These are phyloP conservation scores for Anthoptus insignis DNA, from an alignment of 2,888 invertebrate genomes.

Conservation along the genomic window DNA sequence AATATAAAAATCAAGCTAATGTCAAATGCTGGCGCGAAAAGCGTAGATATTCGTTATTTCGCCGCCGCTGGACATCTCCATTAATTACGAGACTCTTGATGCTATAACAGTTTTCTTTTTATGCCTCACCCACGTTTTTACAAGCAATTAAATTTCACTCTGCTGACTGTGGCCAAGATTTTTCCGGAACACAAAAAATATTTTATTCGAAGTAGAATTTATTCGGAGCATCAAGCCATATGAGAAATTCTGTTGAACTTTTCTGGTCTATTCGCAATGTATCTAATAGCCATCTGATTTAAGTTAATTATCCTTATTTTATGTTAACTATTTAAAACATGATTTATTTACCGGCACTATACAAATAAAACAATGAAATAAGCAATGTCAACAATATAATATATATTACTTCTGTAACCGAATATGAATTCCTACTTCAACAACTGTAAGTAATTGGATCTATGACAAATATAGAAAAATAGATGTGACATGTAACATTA, in stretches of 20 bases:
- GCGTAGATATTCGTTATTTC: constrained; percentile 56
- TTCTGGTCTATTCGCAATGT: too few relatives aligned
- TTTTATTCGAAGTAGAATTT: background rate
- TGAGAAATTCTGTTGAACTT: background rate
- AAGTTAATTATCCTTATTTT: too few relatives aligned
- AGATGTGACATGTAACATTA: constrained; percentile 73
- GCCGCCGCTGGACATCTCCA: constrained; percentile 57
- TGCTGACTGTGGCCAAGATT: constrained; percentile 61
- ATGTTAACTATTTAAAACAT: too few relatives aligned
- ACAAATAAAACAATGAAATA: constrained; percentile 69
- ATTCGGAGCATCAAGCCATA: background rate
- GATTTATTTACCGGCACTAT: too few relatives aligned
- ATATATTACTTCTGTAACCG: constrained; percentile 75
- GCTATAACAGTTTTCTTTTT: constrained; percentile 66
- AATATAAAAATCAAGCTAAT: constrained; percentile 36
- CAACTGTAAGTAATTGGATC: constrained; percentile 72
- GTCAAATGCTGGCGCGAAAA: constrained; percentile 49
- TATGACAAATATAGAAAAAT: constrained; percentile 77
- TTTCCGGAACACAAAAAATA: background rate
- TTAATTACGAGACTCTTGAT: constrained; percentile 72
- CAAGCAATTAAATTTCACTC: constrained; percentile 74
- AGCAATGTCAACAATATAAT: constrained; percentile 83
- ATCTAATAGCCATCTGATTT: too few relatives aligned
- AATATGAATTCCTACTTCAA: constrained; percentile 69
- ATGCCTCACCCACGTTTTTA: constrained; percentile 59